Base-by-base conservation (phyloP, 2,797 vertebrate species). In the Eremophila alpestris region DNA sequence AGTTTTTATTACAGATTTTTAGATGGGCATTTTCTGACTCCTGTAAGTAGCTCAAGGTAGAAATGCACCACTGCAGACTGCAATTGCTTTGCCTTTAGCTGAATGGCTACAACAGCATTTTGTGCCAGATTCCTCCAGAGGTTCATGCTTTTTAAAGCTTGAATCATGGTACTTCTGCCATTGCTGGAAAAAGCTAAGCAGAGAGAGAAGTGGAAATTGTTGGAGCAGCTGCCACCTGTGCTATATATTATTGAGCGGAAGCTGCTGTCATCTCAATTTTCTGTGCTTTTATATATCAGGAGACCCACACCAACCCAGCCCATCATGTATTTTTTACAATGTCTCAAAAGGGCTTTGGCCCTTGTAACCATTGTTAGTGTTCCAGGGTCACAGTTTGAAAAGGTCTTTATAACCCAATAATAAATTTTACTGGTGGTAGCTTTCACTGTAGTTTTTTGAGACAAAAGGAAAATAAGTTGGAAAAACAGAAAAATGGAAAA, bases 61-160 rank as follows among this genome's bases (percentile, higher is more conserved):
- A 54, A 71, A 93, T 64, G 71, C 63, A 81, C 30, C 65, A 85
- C 55, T 92, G 55, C 80, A 94, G 51, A 58, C 70, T 93, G 58
- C 41, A 88, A 85, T 85, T 81, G 60, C 43, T 91, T 85, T 83
- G 83, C 67, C 58, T 84, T 78, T 78, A 83, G 32, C 59, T 86
- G 78, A 85, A 85, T 43, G 79, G 52, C 52, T 87, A 46, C 27
- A 69, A 36, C 13, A 82, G 24, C 30, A 81, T 87, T 96, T 91
- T 93, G 60, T 92, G 63, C 84, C 80, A 93, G 55, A 93, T 94
- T 95, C 59, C 78, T 95, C 85, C 75, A 93, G 92, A 96, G 89
- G 52, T 85, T 95, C 65, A 56, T 52, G 71, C 22, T 73, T 94
- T 90, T 64, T 59, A 83, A 96, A 76, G 46, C 65, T 60, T 89